These are phyloP conservation scores for Sebastes steindachneri DNA, from an alignment of 2,797 vertebrate genomes.

Conservation along the genomic window DNA sequence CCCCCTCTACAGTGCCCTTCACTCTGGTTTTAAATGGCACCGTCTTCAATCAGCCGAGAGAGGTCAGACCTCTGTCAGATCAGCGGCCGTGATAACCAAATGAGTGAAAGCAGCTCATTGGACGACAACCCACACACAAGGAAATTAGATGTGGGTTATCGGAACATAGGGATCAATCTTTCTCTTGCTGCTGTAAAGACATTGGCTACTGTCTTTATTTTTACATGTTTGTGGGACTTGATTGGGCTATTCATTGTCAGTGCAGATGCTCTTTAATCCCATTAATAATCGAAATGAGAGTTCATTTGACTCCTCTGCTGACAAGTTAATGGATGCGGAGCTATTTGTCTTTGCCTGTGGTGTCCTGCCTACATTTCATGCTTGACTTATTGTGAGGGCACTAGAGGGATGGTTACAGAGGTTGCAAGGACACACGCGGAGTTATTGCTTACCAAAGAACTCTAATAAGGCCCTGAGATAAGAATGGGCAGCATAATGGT, in stretches of 20 bases:
- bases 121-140: conserved; percentile 1
- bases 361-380: conserved; percentile 71
- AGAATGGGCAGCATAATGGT: not conserved
- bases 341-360: conserved; percentile 60
- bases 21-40: conserved; percentile 70
- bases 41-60: conserved; percentile 69
- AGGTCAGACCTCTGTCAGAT: conserved; percentile 71
- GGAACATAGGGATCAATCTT: conserved; percentile 29
- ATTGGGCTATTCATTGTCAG: conserved; percentile 48
- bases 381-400: conserved; percentile 64
- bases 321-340: conserved; percentile 69
- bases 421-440: conserved; percentile 54
- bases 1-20: conserved; percentile 55
- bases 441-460: conserved; percentile 33
- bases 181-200: not conserved
- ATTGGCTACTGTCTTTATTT: conserved; percentile 24
- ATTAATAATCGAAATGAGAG: conserved; percentile 64
- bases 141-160: conserved; percentile 13
- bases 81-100: conserved; percentile 51
- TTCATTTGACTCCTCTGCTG: conserved; percentile 63
- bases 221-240: conserved; percentile 36
- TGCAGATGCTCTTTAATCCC: conserved; percentile 55
- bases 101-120: conserved; percentile 29
- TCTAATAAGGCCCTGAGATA: conserved; percentile 32
- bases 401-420: conserved; percentile 45